Base-by-base conservation (phyloP, 1,140 invertebrate species). In the Laodelphax striatellus region DNA sequence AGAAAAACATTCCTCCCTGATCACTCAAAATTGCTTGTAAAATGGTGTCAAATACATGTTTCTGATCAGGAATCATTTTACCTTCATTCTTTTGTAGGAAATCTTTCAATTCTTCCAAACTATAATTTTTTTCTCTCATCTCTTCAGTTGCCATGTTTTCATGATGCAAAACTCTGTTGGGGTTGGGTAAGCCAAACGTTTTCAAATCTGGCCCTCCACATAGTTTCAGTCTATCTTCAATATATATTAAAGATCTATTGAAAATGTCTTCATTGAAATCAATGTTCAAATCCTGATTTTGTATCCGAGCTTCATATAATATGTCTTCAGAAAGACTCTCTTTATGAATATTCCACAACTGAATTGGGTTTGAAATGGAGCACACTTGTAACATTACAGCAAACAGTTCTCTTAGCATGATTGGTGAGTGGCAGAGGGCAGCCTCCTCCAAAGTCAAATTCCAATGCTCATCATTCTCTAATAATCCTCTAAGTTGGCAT, bases 381-480 rank as follows among this genome's bases (percentile, higher is more conserved):
- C 46, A 50, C 6, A 22, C 2, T 2, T 5, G 3, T 2, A 50
- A 10, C 21, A 50, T 19, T 13, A 50, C 16, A 6, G 16, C 16
- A 50, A 50, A 50, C 5, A 50, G 14, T 10, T 50, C 16, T 19
- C n/a, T 4, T 1, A 50, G 3, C 11, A 5, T 17, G 9, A 9
- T n/a, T 34, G 58, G 22, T 17, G 24, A 9, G 38, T 50, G 42
- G 6, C 11, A 53, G 11, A 60, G 24, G 1, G 50, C 31, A 17
- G 50, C 56, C 41, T 54, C 52, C 28, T 17, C 34, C 34, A 60
- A 38, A 8, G 59, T 64, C 5, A 14, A 16, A 21, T 64, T 60
- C 70, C 70, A 71, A 31, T 70, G 63, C n/a, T 43, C 13, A 60
- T 75, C 68, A 58, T 74, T 61, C 60, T 72, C 67, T 1, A 76